Percentiles rank a stretch among this genome's conserved stretches.
These are phyloP conservation scores for Ctenopoma multispine DNA, from an alignment of 2,797 vertebrate genomes.

Conservation along the genomic window DNA sequence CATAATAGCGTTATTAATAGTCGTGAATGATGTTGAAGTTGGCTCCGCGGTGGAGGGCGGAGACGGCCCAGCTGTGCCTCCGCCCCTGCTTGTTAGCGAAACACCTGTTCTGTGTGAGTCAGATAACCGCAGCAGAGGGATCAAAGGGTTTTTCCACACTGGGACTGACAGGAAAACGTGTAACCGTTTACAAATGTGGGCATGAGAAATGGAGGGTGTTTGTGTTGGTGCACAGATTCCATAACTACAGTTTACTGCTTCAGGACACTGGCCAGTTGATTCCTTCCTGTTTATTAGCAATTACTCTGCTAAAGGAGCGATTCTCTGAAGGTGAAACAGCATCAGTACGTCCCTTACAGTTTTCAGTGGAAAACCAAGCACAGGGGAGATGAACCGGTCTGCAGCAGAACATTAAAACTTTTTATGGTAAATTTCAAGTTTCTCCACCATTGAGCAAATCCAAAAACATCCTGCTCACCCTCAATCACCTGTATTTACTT, in stretches of 20 bases:
- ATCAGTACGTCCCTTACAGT: background rate
- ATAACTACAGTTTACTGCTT: background rate
- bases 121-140: conserved; percentile 38
- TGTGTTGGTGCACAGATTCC: background rate
- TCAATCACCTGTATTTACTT: no score
- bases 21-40: conserved; percentile 30
- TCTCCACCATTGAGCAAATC: no score
- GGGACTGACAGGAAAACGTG: background rate
- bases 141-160: conserved; percentile 40
- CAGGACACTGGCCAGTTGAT: background rate
- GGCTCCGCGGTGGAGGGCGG: conserved; percentile 9
- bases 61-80: conserved; percentile 58
- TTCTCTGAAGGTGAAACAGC: background rate
- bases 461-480: no score
- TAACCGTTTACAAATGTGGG: background rate
- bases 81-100: conserved; percentile 29
- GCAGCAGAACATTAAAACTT: no score
- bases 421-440: no score
- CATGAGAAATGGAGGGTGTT: background rate
- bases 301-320: background rate
- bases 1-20: conserved; percentile 51
- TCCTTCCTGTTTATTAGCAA: conserved; percentile 16
- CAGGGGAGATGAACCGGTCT: no score
- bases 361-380: no score
- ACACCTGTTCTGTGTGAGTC: conserved; percentile 58